phyloP scores from a whole-genome alignment of 1,140 invertebrate genomes.

The Bactericera cockerelli region DNA sequence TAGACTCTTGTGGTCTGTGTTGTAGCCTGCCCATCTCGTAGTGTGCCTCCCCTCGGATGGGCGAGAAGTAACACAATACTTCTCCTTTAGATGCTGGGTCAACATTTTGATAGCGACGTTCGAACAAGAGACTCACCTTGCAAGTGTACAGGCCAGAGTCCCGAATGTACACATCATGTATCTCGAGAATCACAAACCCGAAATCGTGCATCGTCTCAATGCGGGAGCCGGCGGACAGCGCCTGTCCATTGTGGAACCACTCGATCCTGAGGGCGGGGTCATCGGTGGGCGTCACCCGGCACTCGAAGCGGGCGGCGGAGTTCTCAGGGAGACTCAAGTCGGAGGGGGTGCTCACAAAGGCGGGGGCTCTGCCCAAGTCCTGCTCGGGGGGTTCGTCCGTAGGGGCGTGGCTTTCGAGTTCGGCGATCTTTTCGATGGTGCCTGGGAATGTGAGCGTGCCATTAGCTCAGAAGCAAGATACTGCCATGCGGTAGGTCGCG shows the following conservation, averaged over 20 bases:
- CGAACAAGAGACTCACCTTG: constrained; percentile 33
- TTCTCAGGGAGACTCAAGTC: constrained; percentile 81
- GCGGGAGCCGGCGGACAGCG: constrained; percentile 67
- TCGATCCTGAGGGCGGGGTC: constrained; percentile 89
- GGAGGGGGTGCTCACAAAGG: constrained; percentile 75
- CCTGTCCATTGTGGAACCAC: constrained; percentile 92
- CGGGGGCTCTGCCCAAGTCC: constrained; percentile 77
- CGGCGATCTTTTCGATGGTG: constrained; percentile 83
- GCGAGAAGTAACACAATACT: too few relatives aligned
- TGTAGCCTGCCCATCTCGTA: too few relatives aligned
- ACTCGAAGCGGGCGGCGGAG: constrained; percentile 81
- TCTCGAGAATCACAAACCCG: constrained; percentile 83
- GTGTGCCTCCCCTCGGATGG: too few relatives aligned
- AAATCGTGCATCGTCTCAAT: constrained; percentile 87
- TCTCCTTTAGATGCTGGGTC: too few relatives aligned
- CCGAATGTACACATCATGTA: constrained; percentile 69
- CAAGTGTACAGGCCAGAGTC: constrained; percentile 82
- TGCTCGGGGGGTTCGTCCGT: constrained; percentile 44
- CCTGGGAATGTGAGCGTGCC: too few relatives aligned
- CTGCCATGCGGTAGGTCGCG: too few relatives aligned
- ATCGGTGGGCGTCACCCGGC: constrained; percentile 68
- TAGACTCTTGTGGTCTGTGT: too few relatives aligned
- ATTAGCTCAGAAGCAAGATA: too few relatives aligned
- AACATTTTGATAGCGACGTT: neutral
- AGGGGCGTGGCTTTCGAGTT: constrained; percentile 70